These are phyloP conservation scores for Pachyseris speciosa DNA, from an alignment of 64 coral and sea anemone genomes.

Conservation along the genomic window DNA sequence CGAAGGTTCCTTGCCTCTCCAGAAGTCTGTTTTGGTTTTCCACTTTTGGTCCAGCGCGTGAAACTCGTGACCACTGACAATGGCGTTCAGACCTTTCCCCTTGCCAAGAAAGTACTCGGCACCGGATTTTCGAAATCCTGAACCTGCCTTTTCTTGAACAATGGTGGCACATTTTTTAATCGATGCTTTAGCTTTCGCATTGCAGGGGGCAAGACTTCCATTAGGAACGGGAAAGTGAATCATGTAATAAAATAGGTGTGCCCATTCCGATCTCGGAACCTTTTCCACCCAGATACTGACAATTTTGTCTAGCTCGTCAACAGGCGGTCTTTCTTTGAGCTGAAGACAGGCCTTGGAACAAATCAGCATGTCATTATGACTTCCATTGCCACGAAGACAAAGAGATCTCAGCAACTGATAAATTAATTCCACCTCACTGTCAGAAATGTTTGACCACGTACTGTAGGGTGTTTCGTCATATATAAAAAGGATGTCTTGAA, in stretches of 20 bases:
- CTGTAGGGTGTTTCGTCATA: conserved; percentile 61
- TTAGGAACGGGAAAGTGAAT: conserved; percentile 66
- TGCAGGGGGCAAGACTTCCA: conserved; percentile 23
- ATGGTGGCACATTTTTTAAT: neutral
- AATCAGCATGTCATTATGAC: conserved; percentile 13
- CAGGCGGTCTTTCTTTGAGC: neutral
- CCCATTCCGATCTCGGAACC: conserved; percentile 42
- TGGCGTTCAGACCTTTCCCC: conserved; percentile 38
- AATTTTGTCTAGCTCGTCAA: conserved; percentile 6
- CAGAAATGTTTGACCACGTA: neutral
- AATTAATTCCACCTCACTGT: neutral
- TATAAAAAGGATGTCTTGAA: conserved; percentile 52
- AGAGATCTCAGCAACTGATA: conserved; percentile 4
- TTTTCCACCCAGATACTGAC: conserved; percentile 2
- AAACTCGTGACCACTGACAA: conserved; percentile 44
- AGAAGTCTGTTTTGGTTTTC: conserved; percentile 55
- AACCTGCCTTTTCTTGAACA: neutral
- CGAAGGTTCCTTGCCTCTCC: conserved; percentile 43
- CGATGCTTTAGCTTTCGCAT: neutral
- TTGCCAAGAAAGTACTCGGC: conserved; percentile 81
- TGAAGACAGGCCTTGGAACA: conserved; percentile 50
- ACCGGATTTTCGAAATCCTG: conserved; percentile 27
- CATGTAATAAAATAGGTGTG: conserved; percentile 74
- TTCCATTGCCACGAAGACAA: neutral
- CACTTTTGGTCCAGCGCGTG: neutral